Percentiles rank a stretch among this genome's conserved stretches.
Evolutionary conservation across 2,113 vertebrate genomes (phyloP).

Genomic region (Heliornis fulica): DNA sequence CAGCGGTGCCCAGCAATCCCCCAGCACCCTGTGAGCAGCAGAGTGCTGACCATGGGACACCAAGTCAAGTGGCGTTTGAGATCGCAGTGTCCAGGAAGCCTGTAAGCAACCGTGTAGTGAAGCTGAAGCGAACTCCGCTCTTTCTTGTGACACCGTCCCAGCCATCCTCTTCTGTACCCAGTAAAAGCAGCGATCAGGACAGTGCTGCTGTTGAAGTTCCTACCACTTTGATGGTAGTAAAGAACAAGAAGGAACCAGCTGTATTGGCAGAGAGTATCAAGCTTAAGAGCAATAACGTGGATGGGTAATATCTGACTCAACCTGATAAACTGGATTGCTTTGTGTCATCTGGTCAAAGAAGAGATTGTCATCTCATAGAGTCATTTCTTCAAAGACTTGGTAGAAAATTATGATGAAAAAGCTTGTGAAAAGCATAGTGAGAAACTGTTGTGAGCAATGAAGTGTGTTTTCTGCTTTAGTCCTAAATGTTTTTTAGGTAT

Average conservation of each 20-base stretch:
- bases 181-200: background rate
- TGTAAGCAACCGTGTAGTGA: constrained; percentile 7
- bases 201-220: background rate
- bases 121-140: constrained; percentile 67
- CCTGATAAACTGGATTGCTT: background rate
- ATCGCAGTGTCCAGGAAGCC: background rate
- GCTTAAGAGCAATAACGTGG: background rate
- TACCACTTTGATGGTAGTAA: background rate
- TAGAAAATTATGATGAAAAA: background rate
- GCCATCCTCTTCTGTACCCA: background rate
- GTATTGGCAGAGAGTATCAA: background rate
- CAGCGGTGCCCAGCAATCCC: background rate
- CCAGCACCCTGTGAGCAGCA: background rate
- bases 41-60: background rate
- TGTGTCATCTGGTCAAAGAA: background rate
- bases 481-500: background rate
- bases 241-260: background rate
- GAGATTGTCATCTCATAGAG: background rate
- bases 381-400: background rate
- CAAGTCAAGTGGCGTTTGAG: background rate
- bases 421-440: background rate
- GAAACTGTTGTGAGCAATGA: background rate
- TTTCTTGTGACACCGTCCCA: background rate
- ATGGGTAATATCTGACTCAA: background rate
- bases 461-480: background rate